phyloP scores from a whole-genome alignment of 1,140 invertebrate species.

The Drosophila triauraria region DNA sequence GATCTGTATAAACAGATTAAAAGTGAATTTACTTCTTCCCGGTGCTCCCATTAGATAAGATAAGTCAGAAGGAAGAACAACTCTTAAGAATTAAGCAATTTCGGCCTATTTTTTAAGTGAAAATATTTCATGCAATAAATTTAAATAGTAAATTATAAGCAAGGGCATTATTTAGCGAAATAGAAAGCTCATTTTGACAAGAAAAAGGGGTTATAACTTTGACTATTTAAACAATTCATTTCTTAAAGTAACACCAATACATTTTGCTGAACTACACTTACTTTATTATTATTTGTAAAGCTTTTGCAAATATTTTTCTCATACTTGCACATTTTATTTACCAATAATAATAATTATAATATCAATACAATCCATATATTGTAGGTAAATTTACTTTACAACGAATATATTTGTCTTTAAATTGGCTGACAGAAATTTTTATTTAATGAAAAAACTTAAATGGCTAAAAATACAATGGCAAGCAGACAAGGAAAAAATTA shows the following conservation, averaged over 20 bases:
- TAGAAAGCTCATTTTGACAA: no score
- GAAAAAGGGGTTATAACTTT: neutral
- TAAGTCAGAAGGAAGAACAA: constrained; percentile 8
- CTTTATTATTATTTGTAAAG: no score
- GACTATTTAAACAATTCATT: neutral
- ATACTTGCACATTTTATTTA: neutral
- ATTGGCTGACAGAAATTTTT: neutral
- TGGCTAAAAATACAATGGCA: constrained; percentile 37
- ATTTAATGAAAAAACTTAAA: constrained; percentile 10
- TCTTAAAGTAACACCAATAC: no score
- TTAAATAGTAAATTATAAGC: neutral
- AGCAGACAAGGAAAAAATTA: neutral
- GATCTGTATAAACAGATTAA: constrained; percentile 45
- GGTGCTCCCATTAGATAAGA: constrained; percentile 15
- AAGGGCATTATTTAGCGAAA: neutral
- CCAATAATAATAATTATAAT: neutral
- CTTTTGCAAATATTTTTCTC: no score
- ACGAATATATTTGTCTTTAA: constrained; percentile 2
- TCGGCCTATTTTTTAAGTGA: neutral
- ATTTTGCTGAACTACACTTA: no score
- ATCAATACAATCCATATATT: neutral
- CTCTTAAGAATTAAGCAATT: neutral
- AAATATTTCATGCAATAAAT: neutral
- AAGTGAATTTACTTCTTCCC: constrained; percentile 32
- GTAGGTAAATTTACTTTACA: neutral